Evolutionary conservation across 2,797 vertebrate genomes (phyloP).

Genomic region (Merluccius polli): DNA sequence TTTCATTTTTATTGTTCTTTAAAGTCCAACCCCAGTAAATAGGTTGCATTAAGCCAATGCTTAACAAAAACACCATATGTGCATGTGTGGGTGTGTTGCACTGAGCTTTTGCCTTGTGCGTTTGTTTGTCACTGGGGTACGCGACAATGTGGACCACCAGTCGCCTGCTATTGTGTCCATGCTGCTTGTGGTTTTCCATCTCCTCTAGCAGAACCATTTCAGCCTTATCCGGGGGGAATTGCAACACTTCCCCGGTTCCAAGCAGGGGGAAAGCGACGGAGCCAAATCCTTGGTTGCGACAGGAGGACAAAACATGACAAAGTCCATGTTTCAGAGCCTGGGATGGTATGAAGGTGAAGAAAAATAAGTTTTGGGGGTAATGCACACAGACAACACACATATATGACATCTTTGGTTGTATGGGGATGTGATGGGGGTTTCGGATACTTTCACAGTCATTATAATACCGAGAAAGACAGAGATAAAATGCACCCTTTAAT

Average conservation of each 20-base stretch:
- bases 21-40: neutral
- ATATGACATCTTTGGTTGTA: neutral
- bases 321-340: conserved; percentile 54
- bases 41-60: too few species aligned
- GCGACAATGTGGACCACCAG: conserved; percentile 50
- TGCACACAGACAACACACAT: neutral
- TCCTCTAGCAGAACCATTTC: conserved; percentile 51
- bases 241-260: conserved; percentile 48
- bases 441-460: too few species aligned
- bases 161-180: neutral
- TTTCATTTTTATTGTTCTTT: neutral
- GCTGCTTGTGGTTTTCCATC: conserved; percentile 36
- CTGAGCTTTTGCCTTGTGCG: conserved; percentile 44
- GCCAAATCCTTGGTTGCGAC: conserved; percentile 30
- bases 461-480: too few species aligned
- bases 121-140: conserved; percentile 51
- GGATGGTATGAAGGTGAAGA: neutral
- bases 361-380: neutral
- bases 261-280: conserved; percentile 62
- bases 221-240: conserved; percentile 44
- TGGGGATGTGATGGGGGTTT: too few species aligned
- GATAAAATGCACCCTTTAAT: neutral
- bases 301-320: conserved; percentile 36
- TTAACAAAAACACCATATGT: too few species aligned
- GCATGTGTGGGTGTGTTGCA: too few species aligned